Base-by-base conservation (phyloP, 2,797 vertebrate species). In the Enteromius mattozi region DNA sequence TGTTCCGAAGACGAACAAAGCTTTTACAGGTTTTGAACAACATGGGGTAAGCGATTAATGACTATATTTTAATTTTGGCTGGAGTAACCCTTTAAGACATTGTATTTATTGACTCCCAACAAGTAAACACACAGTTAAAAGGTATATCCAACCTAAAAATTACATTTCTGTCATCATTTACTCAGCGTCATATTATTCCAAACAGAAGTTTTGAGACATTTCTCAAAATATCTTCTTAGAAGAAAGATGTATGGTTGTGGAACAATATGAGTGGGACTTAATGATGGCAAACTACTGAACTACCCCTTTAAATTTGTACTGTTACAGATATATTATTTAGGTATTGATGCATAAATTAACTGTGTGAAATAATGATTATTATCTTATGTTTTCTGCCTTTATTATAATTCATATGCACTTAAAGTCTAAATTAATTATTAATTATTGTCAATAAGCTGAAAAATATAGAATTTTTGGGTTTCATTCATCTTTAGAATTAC, bases 361-460 rank as follows among this genome's bases (percentile, higher is more conserved):
- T 68, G 27, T 68, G 40, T 72, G 40, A 74, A 63, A 59, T n/a
- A 0, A 45, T 59, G 6, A 65, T 65, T 47, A 30, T 78, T 47
- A 35, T 68, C 30, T 80, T 5, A 24, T n/a, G 61, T n/a, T 80
- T 80, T 65, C 51, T 80, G 19, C 37, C 61, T 21, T 17, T 5
- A 75, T 82, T 74, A 63, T 2, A 61, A 45, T n/a, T 77, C 12
- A 7, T 51, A 65, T 75, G 70, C 42, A 51, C 70, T 65, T 82
- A 47, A 61, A 74, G 27, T 70, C 19, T 10, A 8, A 21, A 47
- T 45, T 65, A 74, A 63, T 16, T 2, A n/a, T 5, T 19, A 66
- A 33, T 35, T 6, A 13, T 35, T 59, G 10, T 45, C 37, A 81
- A 21, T 80, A 59, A 71, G 12, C 68, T 71, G 2, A 56, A 30